Evolutionary conservation across 2,113 vertebrate species (phyloP), one percentile per base, ranked within the genome.

Genomic region (Anarhynchus alexandrinus): DNA sequence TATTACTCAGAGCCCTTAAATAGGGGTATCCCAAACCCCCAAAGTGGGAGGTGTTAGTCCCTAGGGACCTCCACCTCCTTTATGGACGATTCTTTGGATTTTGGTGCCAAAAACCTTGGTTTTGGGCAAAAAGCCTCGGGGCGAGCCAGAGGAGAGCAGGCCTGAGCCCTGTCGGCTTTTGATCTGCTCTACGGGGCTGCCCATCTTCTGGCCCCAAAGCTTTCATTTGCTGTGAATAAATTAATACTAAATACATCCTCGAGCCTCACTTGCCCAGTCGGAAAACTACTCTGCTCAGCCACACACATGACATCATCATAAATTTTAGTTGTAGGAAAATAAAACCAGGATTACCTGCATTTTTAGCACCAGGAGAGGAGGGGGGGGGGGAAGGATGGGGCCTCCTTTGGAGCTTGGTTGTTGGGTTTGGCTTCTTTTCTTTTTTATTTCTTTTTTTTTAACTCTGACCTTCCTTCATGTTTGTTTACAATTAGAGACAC

Each of bases 191-290:
- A 16, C 22, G 34, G 40, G 32, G 40, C 45, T 82, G 57, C 61
- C 49, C 54, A 65, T 77, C 62, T 57, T 80, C 73, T 91, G 78
- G 36, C 42, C 72, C 21, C 69, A 66, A 59, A 54, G 15, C 13
- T 91, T 90, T 65, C 65, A 76, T 96, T 96, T 94, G 58, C 55
- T 82, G 34, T 79, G 90, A 88, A 94, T 96, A 92, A 94, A 92
- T 93, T 77, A 93, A 69, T 86, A 81, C 80, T 85, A 86, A 93
- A 91, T 61, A 49, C 42, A 14, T 62, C 54, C 67, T 83, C 0
- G 0, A 90, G 38, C 25, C 47, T 91, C 32, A 20, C 20, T 87
- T 69, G 43, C 64, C 81, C 78, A 27, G 43, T 82, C 2, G 79
- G 88, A 90, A 95, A 96, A 87, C 88, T 93, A 66, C 78, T 91